Conservation (phyloP, 2,797 vertebrate species). For the Pangasius larnaudii region DNA sequence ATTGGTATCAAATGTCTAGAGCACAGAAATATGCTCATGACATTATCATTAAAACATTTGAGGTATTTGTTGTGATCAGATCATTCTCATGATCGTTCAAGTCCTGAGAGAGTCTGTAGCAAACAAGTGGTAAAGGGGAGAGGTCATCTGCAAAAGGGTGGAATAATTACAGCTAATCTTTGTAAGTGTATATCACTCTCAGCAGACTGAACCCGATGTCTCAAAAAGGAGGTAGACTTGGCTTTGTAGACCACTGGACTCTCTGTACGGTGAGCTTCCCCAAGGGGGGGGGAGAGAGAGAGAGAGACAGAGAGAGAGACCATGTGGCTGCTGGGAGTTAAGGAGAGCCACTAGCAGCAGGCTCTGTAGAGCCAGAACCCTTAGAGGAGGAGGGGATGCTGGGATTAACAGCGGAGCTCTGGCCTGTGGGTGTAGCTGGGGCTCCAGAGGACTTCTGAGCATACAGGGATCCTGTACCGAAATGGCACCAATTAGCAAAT, state of each 20-base stretch:
- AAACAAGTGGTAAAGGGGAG: slow-evolving; percentile 44
- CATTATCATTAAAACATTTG: slow-evolving; percentile 49
- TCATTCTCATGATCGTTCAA: slow-evolving; percentile 43
- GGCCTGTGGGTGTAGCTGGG: slow-evolving; percentile 74
- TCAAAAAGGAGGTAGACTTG: slow-evolving; percentile 51
- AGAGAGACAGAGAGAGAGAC: slow-evolving; percentile 23
- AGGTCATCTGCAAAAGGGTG: slow-evolving; percentile 36
- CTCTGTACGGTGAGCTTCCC: slow-evolving; percentile 19
- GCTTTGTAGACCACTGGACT: slow-evolving; percentile 41
- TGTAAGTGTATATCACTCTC: slow-evolving; percentile 34
- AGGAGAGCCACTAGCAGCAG: slow-evolving; percentile 83
- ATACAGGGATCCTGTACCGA: slow-evolving; percentile 85
- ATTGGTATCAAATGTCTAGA: slow-evolving; percentile 32
- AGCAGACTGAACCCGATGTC: slow-evolving; percentile 23
- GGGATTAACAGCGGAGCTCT: slow-evolving; percentile 87
- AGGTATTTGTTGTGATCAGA: slow-evolving; percentile 60
- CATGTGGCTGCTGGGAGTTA: slow-evolving; percentile 59
- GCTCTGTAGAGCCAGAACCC: slow-evolving; percentile 84
- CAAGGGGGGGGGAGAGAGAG: not conserved
- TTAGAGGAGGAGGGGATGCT: slow-evolving; percentile 87
- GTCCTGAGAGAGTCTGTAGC: slow-evolving; percentile 54
- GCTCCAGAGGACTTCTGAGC: slow-evolving; percentile 86
- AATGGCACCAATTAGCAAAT: not conserved
- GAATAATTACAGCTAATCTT: slow-evolving; percentile 36
- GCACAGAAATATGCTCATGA: slow-evolving; percentile 31